Percentiles rank a stretch among this genome's conserved stretches.
Conservation (phyloP, 2,797 vertebrate genomes). For the Macropodus opercularis region DNA sequence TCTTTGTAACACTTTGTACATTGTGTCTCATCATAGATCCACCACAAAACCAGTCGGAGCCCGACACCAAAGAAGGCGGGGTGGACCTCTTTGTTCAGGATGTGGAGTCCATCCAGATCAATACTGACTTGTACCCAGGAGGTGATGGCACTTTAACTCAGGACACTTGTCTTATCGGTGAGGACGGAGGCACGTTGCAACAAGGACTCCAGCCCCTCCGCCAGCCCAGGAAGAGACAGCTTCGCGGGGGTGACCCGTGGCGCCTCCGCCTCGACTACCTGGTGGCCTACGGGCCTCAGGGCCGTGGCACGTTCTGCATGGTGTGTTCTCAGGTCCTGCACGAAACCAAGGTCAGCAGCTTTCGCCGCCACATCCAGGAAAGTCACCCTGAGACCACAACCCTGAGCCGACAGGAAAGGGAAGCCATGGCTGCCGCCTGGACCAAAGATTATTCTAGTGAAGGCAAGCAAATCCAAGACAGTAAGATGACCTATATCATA, state of each 20-base stretch:
- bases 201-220: conserved; percentile 49
- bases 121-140: conserved; percentile 41
- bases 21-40: conserved; percentile 55
- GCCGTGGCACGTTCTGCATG: conserved; percentile 88
- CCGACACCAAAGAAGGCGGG: conserved; percentile 72
- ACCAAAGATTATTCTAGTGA: conserved; percentile 79
- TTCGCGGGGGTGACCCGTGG: conserved; percentile 81
- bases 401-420: conserved; percentile 81
- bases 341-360: conserved; percentile 87
- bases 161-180: conserved; percentile 60
- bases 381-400: conserved; percentile 86
- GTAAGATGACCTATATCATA: too few species aligned
- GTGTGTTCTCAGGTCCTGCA: conserved; percentile 88
- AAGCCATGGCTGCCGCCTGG: conserved; percentile 88
- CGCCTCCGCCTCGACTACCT: conserved; percentile 89
- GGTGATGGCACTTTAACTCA: conserved; percentile 63
- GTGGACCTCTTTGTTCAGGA: conserved; percentile 61
- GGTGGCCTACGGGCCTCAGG: conserved; percentile 86
- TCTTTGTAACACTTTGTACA: background rate
- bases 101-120: conserved; percentile 46
- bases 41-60: conserved; percentile 70
- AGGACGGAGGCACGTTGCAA: conserved; percentile 48
- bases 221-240: conserved; percentile 68
- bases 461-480: conserved; percentile 55
- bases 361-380: conserved; percentile 89